phyloP scores from a whole-genome alignment of 2,113 vertebrate species.

The Clarias gariepinus region DNA sequence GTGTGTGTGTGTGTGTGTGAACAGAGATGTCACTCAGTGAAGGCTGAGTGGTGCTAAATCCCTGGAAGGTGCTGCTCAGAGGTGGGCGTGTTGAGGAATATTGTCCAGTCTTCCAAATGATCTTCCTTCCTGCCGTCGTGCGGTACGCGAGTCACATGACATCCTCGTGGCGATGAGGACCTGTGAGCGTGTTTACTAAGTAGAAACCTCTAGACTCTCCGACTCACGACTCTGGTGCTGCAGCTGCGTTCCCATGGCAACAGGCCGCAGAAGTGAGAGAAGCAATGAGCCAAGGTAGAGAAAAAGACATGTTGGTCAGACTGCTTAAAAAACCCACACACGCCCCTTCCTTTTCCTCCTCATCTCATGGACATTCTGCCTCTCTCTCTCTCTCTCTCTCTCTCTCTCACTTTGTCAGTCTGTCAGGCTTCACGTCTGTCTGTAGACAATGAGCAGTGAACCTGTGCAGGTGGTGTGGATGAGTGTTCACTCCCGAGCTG shows the following conservation, averaged over 20 bases:
- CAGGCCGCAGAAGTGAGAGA: conserved; percentile 51
- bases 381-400: background rate
- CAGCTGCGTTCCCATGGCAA: conserved; percentile 58
- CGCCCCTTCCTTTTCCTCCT: conserved; percentile 6
- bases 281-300: conserved; percentile 51
- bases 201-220: conserved; percentile 49
- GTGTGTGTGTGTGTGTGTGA: background rate
- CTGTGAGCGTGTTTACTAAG: conserved; percentile 53
- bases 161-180: conserved; percentile 42
- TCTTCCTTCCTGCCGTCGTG: conserved; percentile 21
- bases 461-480: background rate
- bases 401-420: conserved; percentile 2
- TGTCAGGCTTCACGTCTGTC: background rate
- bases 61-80: background rate
- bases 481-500: background rate
- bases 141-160: conserved; percentile 26
- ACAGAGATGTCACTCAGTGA: background rate
- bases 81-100: background rate
- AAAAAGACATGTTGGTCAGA: conserved; percentile 34
- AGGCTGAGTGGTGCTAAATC: background rate
- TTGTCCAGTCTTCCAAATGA: background rate
- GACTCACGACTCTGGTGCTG: conserved; percentile 54
- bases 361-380: background rate
- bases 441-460: background rate
- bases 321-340: conserved; percentile 36